phyloP scores from a whole-genome alignment of 2,888 invertebrate genomes.

The Tiphia femorata region DNA sequence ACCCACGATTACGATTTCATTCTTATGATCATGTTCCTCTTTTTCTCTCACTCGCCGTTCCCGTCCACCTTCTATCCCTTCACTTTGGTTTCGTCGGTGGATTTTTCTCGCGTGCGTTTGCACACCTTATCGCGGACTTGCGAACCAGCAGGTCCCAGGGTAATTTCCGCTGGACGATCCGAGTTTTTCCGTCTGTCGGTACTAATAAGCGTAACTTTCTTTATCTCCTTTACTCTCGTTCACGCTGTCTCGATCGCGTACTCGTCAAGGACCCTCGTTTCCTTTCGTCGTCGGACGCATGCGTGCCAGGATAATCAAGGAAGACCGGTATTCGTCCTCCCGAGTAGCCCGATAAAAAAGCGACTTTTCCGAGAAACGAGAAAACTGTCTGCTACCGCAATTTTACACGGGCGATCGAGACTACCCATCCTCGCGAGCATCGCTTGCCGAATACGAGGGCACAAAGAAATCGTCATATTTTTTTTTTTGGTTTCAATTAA shows the following conservation, averaged over 20 bases:
- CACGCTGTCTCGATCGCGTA: no score
- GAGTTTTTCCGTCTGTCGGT: no score
- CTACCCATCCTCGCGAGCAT: no score
- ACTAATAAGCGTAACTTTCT: no score
- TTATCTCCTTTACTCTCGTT: no score
- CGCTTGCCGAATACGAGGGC: no score
- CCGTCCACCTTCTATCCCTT: conserved; percentile 8
- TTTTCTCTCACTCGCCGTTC: conserved; percentile 15
- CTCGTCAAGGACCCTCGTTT: conserved; percentile 33
- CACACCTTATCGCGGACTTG: conserved; percentile 22
- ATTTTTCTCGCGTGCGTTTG: conserved; percentile 11
- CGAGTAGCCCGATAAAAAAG: conserved; percentile 3
- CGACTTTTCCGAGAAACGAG: conserved; percentile 9
- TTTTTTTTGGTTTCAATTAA: neutral
- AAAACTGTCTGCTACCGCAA: neutral
- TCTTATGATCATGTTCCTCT: conserved; percentile 27
- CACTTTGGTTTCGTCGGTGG: conserved; percentile 14
- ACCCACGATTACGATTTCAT: conserved; percentile 56
- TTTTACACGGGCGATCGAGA: no score
- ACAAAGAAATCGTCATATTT: no score
- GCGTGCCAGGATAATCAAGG: conserved; percentile 34
- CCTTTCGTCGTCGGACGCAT: conserved; percentile 12
- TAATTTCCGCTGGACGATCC: no score
- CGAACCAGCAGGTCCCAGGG: no score
- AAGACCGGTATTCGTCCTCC: conserved; percentile 36